Evolutionary conservation across 2,888 invertebrate genomes (phyloP), one percentile per base, ranked within the genome.

Genomic region (Dendrolimus houi): DNA sequence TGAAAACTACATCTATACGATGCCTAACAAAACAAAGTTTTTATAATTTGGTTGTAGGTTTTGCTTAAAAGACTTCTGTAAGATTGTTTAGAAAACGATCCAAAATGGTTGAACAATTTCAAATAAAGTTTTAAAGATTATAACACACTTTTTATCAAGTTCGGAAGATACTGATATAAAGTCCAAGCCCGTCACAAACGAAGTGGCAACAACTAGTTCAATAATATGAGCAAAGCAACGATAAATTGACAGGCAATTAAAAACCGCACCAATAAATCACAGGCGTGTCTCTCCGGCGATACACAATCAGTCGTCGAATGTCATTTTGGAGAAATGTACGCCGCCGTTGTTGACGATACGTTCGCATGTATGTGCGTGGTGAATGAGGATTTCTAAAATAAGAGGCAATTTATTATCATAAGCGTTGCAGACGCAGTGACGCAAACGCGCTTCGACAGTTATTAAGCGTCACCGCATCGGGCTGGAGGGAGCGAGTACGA

Each of bases 381-480:
- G 86, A 85, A 86, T 86, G 87, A 83, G 83, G 72, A 81, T 79
- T 84, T 83, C 87, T 88, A 87, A 89, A 88, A 87, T 88, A 86
- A 89, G 87, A 81, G 70, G 75, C 79, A 77, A 89, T 89, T 86
- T 86, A 89, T 88, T 83, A 87, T 78, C 74, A 74, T 80, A 79
- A 81, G 83, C 82, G 79, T 75, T 79, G 82, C 84, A 79, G 81
- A 70, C 78, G 72, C 71, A 73, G 80, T 85, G 87, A 87, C 85
- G 87, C 86, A 85, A 86, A 86, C 86, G 75, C 73, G 80, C 77
- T 85, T 79, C 80, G 89, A 89, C 89, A 88, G 88, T 81, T 88
- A 88, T 87, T 86, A 89, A 88, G 87, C 81, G 83, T 70, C 81
- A 77, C 75, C 77, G 80, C 81, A 81, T 74, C 77, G 72, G 79